Base-by-base conservation (phyloP, 2,113 vertebrate genomes). In the Oryzias curvinotus region DNA sequence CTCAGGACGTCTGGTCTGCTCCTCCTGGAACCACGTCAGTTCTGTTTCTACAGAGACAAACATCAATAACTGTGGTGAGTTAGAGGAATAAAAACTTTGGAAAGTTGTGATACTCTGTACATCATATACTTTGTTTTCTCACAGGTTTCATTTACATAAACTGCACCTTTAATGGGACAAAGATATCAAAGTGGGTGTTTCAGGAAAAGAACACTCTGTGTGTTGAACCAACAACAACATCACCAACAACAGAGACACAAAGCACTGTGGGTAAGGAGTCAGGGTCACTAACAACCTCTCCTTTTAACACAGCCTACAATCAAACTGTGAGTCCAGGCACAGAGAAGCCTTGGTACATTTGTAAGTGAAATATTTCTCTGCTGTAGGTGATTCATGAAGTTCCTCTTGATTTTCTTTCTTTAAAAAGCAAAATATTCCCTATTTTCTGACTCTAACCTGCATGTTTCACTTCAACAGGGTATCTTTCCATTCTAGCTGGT, bases 71-170 rank as follows among this genome's bases (percentile, higher is more conserved):
- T n/a, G n/a, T n/a, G n/a, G n/a, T n/a, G n/a, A n/a, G n/a, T n/a
- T n/a, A n/a, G n/a, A n/a, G n/a, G n/a, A n/a, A n/a, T n/a, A n/a
- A n/a, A n/a, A n/a, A n/a, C n/a, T n/a, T n/a, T n/a, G n/a, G n/a
- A n/a, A n/a, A n/a, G n/a, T n/a, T n/a, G n/a, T n/a, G n/a, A n/a
- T n/a, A n/a, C n/a, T n/a, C n/a, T n/a, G n/a, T n/a, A n/a, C n/a
- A n/a, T n/a, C n/a, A n/a, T n/a, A n/a, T n/a, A n/a, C n/a, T n/a
- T n/a, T n/a, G n/a, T n/a, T n/a, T n/a, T n/a, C n/a, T n/a, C n/a
- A n/a, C n/a, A 85, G 83, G 57, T 26, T 83, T 74, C 59, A 80
- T 48, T 25, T 73, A 74, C 10, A 67, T 76, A n/a, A 45, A 82
- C 36, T 86, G 84, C 70, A 75, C 25, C 3, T 52, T 18, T 10